Conservation (phyloP, 2,888 invertebrate species). For the Dasypogon diadema region DNA sequence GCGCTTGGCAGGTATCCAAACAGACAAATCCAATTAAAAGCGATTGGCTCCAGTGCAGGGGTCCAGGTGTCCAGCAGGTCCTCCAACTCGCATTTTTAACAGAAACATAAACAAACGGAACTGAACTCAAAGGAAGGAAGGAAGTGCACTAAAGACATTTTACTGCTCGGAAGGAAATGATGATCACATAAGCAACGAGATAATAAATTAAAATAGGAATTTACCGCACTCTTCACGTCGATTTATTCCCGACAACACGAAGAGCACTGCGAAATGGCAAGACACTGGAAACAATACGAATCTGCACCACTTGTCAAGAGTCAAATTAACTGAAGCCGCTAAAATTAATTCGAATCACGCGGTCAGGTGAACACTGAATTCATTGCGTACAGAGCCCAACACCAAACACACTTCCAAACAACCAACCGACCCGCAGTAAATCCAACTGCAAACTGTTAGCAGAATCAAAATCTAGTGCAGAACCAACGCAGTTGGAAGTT, state of each 20-base stretch:
- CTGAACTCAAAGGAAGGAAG: too few relatives aligned
- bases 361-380: background rate
- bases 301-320: background rate
- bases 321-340: background rate
- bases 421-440: slow-evolving; percentile 34
- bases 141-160: too few relatives aligned
- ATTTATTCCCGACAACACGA: background rate
- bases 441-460: slow-evolving; percentile 31
- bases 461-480: background rate
- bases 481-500: too few relatives aligned
- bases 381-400: background rate
- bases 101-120: too few relatives aligned
- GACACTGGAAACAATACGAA: background rate
- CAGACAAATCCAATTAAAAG: background rate
- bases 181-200: background rate
- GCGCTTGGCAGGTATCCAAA: background rate
- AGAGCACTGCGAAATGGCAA: background rate
- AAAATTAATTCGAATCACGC: slow-evolving; percentile 3
- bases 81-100: too few relatives aligned
- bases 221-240: too few relatives aligned
- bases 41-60: background rate
- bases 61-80: too few relatives aligned
- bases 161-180: background rate
- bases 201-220: too few relatives aligned
- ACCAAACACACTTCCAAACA: background rate